Evolutionary conservation across 2,113 vertebrate genomes (phyloP).

Genomic region (Sinocyclocheilus grahami): DNA sequence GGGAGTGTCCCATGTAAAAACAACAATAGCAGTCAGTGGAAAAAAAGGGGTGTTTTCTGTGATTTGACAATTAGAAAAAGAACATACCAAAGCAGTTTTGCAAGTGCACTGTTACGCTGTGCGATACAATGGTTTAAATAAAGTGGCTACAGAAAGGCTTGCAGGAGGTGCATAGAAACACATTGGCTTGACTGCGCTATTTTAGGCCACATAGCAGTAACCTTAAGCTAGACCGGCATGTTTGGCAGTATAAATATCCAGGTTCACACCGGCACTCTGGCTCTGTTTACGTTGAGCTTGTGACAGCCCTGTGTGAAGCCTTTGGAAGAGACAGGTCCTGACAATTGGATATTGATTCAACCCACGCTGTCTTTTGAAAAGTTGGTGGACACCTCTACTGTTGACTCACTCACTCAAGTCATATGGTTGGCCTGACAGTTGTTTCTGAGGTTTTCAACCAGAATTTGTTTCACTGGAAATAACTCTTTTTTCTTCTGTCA

Average conservation of each 20-base stretch:
- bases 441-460: neutral
- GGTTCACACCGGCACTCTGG: slow-evolving; percentile 57
- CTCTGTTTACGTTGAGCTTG: slow-evolving; percentile 69
- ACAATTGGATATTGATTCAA: slow-evolving; percentile 48
- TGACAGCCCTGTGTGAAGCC: slow-evolving; percentile 52
- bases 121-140: neutral
- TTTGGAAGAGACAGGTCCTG: slow-evolving; percentile 46
- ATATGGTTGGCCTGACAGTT: neutral
- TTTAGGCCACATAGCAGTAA: slow-evolving; percentile 68
- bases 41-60: neutral
- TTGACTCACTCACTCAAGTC: neutral
- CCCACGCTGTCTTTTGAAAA: neutral
- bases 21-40: neutral
- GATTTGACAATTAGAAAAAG: neutral
- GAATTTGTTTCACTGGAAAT: neutral
- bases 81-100: neutral
- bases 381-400: neutral
- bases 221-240: slow-evolving; percentile 64
- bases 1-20: neutral
- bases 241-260: slow-evolving; percentile 74
- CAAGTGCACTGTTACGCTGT: neutral
- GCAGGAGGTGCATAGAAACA: slow-evolving; percentile 51
- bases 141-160: neutral
- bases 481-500: neutral
- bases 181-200: slow-evolving; percentile 65